A percentile compares a stretch with the other conserved stretches of the same genome.
Evolutionary conservation across 2,113 vertebrate genomes (phyloP).

Genomic region (Passer domesticus): DNA sequence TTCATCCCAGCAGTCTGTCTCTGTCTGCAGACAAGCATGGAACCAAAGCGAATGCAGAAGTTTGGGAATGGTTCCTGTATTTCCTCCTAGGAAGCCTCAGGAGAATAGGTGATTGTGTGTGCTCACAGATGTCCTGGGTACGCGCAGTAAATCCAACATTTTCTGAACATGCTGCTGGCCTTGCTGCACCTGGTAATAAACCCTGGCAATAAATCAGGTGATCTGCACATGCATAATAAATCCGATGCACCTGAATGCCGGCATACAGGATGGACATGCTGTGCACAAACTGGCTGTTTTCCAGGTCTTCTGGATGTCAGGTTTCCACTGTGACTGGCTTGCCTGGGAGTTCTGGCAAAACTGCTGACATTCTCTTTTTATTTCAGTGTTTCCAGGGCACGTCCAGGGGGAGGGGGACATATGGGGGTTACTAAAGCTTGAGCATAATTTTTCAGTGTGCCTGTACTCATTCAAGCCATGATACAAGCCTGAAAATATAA

Average conservation of each 20-base stretch:
- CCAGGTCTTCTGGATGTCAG: constrained; percentile 47
- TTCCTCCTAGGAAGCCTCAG: constrained; percentile 10
- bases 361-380: constrained; percentile 3
- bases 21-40: neutral
- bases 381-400: neutral
- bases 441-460: neutral
- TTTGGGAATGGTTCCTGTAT: neutral
- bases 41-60: neutral
- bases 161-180: neutral
- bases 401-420: neutral
- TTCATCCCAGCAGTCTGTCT: neutral
- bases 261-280: constrained; percentile 37
- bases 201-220: constrained; percentile 44
- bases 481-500: neutral
- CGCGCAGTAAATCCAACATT: constrained; percentile 24
- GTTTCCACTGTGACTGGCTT: neutral
- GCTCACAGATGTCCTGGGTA: constrained; percentile 15
- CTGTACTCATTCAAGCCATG: neutral
- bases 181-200: constrained; percentile 52
- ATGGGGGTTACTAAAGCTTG: neutral
- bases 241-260: constrained; percentile 31
- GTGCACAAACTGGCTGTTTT: neutral
- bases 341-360: neutral
- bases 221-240: constrained; percentile 47
- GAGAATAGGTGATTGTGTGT: neutral